phyloP scores from a whole-genome alignment of 1,140 invertebrate genomes.

The Asobara japonica region DNA sequence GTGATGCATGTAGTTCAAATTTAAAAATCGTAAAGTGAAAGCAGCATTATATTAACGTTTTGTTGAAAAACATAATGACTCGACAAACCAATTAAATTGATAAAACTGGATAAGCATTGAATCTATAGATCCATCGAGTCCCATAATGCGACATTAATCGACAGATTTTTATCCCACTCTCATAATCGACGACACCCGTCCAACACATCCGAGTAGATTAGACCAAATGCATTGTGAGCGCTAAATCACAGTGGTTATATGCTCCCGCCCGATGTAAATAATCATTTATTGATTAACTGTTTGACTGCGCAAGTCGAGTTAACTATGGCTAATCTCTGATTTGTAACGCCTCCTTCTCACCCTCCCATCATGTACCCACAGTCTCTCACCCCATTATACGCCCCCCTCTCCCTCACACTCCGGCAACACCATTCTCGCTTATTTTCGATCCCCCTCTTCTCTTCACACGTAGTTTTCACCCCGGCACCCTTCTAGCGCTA shows the following conservation, averaged over 20 bases:
- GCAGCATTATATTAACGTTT: too few relatives aligned
- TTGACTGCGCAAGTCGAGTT: constrained; percentile 67
- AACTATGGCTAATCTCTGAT: constrained; percentile 68
- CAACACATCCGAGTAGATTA: not conserved
- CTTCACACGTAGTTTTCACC: constrained; percentile 59
- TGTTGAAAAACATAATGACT: too few relatives aligned
- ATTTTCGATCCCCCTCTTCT: not conserved
- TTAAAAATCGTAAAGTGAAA: too few relatives aligned
- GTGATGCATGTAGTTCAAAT: too few relatives aligned
- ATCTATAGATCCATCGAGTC: not conserved
- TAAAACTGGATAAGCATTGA: not conserved
- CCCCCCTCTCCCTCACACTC: constrained; percentile 37
- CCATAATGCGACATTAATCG: not conserved
- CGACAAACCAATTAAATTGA: not conserved
- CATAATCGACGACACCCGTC: not conserved
- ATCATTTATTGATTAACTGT: constrained; percentile 68
- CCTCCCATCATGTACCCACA: constrained; percentile 26
- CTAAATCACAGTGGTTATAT: constrained; percentile 5
- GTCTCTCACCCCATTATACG: constrained; percentile 24
- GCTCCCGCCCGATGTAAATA: constrained; percentile 57
- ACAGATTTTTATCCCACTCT: not conserved
- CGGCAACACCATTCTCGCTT: not conserved
- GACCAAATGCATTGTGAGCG: not conserved
- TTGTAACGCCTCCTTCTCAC: constrained; percentile 61
- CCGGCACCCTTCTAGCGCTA: constrained; percentile 62